Evolutionary conservation across 2,888 invertebrate species (phyloP).

Genomic region (Sinodicranocentrus sp.): DNA sequence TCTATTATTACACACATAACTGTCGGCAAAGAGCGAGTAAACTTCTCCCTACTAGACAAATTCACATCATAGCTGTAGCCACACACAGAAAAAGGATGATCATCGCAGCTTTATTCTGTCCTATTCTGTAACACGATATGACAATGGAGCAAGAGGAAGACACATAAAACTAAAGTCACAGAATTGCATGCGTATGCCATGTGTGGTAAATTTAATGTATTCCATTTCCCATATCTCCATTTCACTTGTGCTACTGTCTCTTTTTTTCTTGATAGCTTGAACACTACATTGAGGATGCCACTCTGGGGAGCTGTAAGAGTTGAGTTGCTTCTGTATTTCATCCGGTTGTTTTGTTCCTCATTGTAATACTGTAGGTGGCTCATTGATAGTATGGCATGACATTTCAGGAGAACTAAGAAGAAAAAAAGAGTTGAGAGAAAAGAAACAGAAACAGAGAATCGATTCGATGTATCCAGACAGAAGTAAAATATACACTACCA

Average conservation of each 20-base stretch:
- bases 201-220: conserved; percentile 64
- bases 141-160: conserved; percentile 40
- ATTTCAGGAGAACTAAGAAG: conserved; percentile 31
- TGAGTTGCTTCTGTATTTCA: not conserved
- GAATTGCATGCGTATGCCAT: conserved; percentile 56
- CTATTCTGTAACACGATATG: conserved; percentile 52
- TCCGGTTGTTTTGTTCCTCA: not conserved
- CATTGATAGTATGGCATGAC: conserved; percentile 44
- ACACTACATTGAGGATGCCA: conserved; percentile 11
- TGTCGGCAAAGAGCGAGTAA: conserved; percentile 41
- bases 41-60: conserved; percentile 5
- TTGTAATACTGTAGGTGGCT: conserved; percentile 11
- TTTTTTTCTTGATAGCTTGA: conserved; percentile 7
- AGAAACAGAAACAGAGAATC: not conserved
- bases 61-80: not conserved
- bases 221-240: conserved; percentile 49
- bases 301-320: conserved; percentile 33
- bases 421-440: not conserved
- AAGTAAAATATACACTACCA: not conserved
- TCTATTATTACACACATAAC: conserved; percentile 50
- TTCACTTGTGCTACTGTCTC: not conserved
- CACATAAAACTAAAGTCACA: not conserved
- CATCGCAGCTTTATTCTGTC: too few relatives aligned
- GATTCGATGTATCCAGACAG: conserved; percentile 4
- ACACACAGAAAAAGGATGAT: conserved; percentile 40